phyloP scores from a whole-genome alignment of 35 echinoderm and acorn worm species.

The Holothuria glaberrima region DNA sequence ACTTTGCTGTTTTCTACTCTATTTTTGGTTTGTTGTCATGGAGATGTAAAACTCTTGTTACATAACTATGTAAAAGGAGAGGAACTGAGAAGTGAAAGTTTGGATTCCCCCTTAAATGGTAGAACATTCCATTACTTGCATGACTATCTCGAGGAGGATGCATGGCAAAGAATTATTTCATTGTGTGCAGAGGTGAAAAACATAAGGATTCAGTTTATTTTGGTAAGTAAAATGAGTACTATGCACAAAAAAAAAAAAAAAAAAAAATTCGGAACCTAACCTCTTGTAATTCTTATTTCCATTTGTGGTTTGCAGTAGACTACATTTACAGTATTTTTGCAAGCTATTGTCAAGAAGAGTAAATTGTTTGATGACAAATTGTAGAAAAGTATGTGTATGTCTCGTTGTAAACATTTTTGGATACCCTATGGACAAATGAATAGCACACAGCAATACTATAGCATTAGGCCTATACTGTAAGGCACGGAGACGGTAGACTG shows the following conservation, averaged over 20 bases:
- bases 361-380: no score
- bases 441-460: no score
- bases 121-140: conserved; percentile 23
- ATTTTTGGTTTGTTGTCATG: conserved; percentile 38
- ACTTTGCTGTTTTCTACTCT: conserved; percentile 35
- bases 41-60: conserved; percentile 31
- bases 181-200: neutral
- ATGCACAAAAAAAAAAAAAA: neutral
- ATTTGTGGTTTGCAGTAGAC: neutral
- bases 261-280: neutral
- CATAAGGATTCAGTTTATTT: neutral
- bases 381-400: no score
- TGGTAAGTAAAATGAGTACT: neutral
- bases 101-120: neutral
- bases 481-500: no score
- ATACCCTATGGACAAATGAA: no score
- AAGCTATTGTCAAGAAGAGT: no score
- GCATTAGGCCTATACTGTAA: no score
- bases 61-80: neutral
- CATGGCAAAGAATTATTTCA: neutral
- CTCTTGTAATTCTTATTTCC: neutral
- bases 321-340: no score
- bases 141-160: neutral
- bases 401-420: no score
- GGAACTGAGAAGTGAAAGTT: neutral